These are phyloP conservation scores for Nomada fabriciana DNA, from an alignment of 2,888 invertebrate species.

Conservation along the genomic window DNA sequence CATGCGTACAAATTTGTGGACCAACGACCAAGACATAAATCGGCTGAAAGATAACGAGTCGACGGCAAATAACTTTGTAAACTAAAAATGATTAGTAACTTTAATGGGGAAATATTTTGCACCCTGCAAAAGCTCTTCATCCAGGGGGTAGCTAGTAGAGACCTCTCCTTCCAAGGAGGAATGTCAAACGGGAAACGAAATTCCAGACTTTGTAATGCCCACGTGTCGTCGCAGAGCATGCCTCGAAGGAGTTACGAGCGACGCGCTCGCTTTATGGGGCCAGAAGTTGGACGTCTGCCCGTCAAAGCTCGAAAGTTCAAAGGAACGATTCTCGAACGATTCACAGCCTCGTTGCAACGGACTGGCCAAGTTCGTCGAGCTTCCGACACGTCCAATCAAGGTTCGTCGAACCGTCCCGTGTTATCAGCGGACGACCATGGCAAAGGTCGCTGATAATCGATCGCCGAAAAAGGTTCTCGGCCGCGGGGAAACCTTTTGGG, in stretches of 20 bases:
- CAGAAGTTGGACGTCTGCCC: constrained; percentile 59
- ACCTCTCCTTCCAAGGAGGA: background rate
- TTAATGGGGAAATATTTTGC: too few species aligned
- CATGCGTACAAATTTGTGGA: too few species aligned
- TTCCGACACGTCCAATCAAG: constrained; percentile 56
- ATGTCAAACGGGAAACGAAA: background rate
- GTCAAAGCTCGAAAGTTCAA: constrained; percentile 64
- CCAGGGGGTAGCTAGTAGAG: too few species aligned
- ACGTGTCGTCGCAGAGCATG: constrained; percentile 9
- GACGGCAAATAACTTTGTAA: too few species aligned
- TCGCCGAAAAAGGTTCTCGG: constrained; percentile 47
- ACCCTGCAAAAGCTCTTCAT: too few species aligned
- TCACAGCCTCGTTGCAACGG: constrained; percentile 38
- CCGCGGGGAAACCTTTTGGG: constrained; percentile 16
- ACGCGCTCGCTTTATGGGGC: constrained; percentile 36
- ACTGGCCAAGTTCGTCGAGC: constrained; percentile 57
- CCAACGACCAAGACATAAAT: too few species aligned
- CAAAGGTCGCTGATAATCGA: constrained; percentile 55
- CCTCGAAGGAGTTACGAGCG: background rate
- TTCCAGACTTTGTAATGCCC: constrained; percentile 1
- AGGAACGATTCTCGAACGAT: constrained; percentile 59
- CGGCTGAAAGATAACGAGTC: too few species aligned
- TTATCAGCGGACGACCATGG: constrained; percentile 42
- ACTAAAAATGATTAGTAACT: too few species aligned
- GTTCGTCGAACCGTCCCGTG: constrained; percentile 61